phyloP scores from a whole-genome alignment of 92 coral and sea anemone genomes.

The Epizoanthus illoricatus region DNA sequence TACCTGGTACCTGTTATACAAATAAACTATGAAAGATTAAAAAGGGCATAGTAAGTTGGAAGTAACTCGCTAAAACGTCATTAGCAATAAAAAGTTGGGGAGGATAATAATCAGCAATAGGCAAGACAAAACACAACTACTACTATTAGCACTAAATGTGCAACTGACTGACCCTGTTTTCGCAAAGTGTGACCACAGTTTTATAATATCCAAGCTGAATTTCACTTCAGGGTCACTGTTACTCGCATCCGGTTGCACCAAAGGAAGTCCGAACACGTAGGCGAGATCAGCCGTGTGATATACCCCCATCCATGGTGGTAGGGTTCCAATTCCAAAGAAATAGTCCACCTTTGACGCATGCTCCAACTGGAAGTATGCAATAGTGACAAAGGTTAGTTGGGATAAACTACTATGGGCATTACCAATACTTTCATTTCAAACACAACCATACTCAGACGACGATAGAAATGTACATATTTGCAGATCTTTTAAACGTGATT shows the following conservation, averaged over 20 bases:
- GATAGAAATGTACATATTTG: too few relatives aligned
- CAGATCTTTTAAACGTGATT: too few relatives aligned
- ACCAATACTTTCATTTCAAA: too few relatives aligned
- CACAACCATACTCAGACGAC: too few relatives aligned
- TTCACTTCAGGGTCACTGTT: slow-evolving; percentile 4
- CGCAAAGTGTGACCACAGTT: slow-evolving; percentile 34
- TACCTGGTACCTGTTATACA: too few relatives aligned
- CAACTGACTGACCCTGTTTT: slow-evolving; percentile 23
- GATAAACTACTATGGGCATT: background rate
- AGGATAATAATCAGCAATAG: too few relatives aligned
- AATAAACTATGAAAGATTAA: too few relatives aligned
- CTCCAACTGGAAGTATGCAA: slow-evolving; percentile 1
- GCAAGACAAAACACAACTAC: too few relatives aligned
- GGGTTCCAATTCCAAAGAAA: background rate
- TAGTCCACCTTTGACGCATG: slow-evolving; percentile 12
- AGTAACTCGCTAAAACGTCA: too few relatives aligned
- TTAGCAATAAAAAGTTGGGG: too few relatives aligned
- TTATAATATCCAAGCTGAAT: slow-evolving; percentile 18
- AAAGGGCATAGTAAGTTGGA: too few relatives aligned
- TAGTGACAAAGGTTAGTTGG: background rate
- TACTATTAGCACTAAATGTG: too few relatives aligned
- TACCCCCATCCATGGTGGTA: slow-evolving; percentile 22
- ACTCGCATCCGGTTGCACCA: background rate
- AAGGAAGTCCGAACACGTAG: slow-evolving; percentile 24
- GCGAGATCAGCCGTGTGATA: slow-evolving; percentile 13